phyloP scores from a whole-genome alignment of 2,113 vertebrate species.

The Sinocyclocheilus grahami region DNA sequence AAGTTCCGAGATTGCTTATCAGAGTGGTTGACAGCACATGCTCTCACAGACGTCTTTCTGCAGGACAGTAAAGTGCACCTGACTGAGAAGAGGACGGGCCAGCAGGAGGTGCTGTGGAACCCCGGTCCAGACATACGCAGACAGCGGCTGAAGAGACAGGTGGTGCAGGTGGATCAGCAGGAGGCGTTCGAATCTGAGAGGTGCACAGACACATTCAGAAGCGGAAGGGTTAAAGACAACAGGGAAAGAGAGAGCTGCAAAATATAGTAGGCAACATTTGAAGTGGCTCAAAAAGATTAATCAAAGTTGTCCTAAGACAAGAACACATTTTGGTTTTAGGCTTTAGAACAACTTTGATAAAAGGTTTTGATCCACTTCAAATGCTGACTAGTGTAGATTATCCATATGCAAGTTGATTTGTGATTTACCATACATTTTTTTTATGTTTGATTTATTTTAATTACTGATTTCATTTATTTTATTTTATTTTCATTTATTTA shows the following conservation, averaged over 20 bases:
- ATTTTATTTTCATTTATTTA: neutral
- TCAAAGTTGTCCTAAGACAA: too few relatives aligned
- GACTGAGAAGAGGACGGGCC: slow-evolving; percentile 77
- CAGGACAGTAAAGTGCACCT: slow-evolving; percentile 93
- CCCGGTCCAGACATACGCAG: slow-evolving; percentile 81
- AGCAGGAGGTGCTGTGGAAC: slow-evolving; percentile 84
- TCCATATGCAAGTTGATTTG: neutral
- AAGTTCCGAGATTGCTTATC: neutral
- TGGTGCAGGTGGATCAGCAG: slow-evolving; percentile 87
- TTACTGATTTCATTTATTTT: neutral
- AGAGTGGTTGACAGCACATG: neutral
- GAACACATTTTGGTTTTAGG: too few relatives aligned
- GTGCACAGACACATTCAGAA: slow-evolving; percentile 65
- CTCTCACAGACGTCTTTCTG: neutral
- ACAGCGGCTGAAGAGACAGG: slow-evolving; percentile 84
- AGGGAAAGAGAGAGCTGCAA: neutral
- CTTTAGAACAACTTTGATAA: too few relatives aligned
- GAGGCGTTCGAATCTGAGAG: slow-evolving; percentile 89
- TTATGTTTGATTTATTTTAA: neutral
- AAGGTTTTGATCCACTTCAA: too few relatives aligned
- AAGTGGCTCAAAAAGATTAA: too few relatives aligned
- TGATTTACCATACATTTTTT: neutral
- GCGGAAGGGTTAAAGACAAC: neutral
- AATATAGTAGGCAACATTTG: neutral
- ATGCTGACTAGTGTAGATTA: neutral